These are phyloP conservation scores for Drosophila ustulata DNA, from an alignment of 2,888 invertebrate species.

Conservation along the genomic window DNA sequence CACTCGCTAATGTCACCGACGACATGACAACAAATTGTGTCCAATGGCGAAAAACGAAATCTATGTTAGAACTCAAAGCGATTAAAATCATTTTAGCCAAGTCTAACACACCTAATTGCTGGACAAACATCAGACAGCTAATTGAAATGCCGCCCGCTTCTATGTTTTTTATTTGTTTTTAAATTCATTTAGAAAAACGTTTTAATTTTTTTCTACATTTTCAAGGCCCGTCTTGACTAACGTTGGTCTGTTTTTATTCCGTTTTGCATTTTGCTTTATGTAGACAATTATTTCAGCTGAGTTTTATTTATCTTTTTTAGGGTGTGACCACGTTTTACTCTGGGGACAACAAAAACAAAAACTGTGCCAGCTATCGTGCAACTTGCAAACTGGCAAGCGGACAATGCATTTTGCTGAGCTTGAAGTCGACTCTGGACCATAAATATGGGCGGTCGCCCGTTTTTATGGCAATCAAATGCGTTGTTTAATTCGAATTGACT, in stretches of 20 bases:
- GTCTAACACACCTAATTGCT: slow-evolving; percentile 75
- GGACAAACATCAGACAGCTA: slow-evolving; percentile 70
- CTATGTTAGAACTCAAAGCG: slow-evolving; percentile 67
- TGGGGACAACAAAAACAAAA: slow-evolving; percentile 24
- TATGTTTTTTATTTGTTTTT: slow-evolving; percentile 18
- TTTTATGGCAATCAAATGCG: slow-evolving; percentile 77
- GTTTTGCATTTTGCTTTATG: slow-evolving; percentile 18
- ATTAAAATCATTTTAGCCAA: slow-evolving; percentile 72
- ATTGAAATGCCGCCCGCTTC: slow-evolving; percentile 70
- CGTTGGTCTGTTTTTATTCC: slow-evolving; percentile 39
- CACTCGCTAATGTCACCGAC: slow-evolving; percentile 67
- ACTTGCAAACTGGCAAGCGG: slow-evolving; percentile 4
- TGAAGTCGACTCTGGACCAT: slow-evolving; percentile 42
- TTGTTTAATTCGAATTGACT: slow-evolving; percentile 80
- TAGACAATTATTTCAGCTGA: slow-evolving; percentile 57
- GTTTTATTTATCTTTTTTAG: slow-evolving; percentile 69
- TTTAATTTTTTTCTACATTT: slow-evolving; percentile 18
- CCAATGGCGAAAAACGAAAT: slow-evolving; percentile 63
- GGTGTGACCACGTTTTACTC: slow-evolving; percentile 70
- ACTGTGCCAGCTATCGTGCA: slow-evolving; percentile 27
- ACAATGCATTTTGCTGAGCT: slow-evolving; percentile 55
- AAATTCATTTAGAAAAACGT: not conserved
- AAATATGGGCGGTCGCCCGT: slow-evolving; percentile 53
- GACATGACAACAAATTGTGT: slow-evolving; percentile 69
- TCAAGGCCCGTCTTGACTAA: slow-evolving; percentile 71